Conservation (phyloP, 2,888 invertebrate genomes). For the Mythimna pallens region DNA sequence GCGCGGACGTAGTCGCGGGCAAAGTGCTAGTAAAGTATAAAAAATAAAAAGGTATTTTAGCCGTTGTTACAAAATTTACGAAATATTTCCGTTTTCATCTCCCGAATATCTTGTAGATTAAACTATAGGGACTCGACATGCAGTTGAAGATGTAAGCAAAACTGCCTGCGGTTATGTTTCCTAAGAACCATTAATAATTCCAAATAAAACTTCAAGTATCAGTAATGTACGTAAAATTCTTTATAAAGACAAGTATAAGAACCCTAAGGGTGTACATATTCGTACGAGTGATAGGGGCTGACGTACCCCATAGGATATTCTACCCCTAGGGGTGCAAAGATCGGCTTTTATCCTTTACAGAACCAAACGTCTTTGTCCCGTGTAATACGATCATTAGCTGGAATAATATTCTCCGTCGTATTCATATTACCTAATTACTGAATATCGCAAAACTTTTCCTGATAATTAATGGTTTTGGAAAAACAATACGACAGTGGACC, state of each 20-base stretch:
- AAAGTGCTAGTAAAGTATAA: too few relatives aligned
- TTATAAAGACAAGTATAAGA: conserved; percentile 10
- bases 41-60: background rate
- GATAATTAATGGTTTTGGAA: conserved; percentile 9
- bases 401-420: conserved; percentile 3
- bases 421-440: conserved; percentile 8
- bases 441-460: background rate
- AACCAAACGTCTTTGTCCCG: conserved; percentile 26
- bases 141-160: background rate
- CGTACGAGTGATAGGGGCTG: conserved; percentile 2
- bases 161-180: background rate
- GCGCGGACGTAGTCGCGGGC: too few relatives aligned
- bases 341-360: conserved; percentile 19
- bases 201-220: background rate
- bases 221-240: background rate
- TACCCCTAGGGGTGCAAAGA: conserved; percentile 33
- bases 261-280: conserved; percentile 9
- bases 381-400: conserved; percentile 22
- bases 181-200: background rate
- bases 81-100: background rate
- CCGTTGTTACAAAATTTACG: background rate
- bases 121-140: background rate
- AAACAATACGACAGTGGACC: too few relatives aligned
- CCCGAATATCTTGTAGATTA: background rate
- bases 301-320: conserved; percentile 33